Percentiles rank a stretch among this genome's conserved stretches.
phyloP scores from a whole-genome alignment of 2,888 invertebrate species.

The Ethmia dodecea region DNA sequence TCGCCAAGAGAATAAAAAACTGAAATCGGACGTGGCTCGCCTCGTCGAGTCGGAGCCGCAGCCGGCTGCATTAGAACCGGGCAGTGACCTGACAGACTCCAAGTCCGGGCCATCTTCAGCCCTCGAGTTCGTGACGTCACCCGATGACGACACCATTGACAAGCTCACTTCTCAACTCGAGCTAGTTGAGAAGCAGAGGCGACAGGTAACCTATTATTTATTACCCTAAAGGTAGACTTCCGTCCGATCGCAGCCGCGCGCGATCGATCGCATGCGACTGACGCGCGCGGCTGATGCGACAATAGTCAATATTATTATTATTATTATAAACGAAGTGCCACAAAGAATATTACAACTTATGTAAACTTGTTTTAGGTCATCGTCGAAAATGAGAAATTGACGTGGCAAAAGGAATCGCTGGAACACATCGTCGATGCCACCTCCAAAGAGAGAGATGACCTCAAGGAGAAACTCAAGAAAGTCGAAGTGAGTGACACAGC shows the following conservation, averaged over 20 bases:
- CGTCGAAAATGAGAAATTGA: conserved; percentile 63
- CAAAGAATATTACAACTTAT: no score
- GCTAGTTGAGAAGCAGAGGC: conserved; percentile 60
- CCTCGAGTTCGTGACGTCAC: conserved; percentile 66
- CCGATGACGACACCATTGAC: conserved; percentile 65
- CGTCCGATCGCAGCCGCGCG: no score
- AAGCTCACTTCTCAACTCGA: conserved; percentile 63
- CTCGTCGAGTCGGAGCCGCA: conserved; percentile 28
- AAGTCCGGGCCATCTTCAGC: conserved; percentile 49
- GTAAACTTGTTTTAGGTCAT: conserved; percentile 52
- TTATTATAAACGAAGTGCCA: no score
- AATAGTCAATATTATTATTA: not conserved
- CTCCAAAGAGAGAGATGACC: conserved; percentile 53
- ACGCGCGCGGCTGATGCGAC: no score
- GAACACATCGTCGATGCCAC: conserved; percentile 59
- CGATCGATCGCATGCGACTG: no score
- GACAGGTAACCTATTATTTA: no score
- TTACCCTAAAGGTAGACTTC: no score
- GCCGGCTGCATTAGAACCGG: conserved; percentile 27
- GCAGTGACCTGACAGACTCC: conserved; percentile 21
- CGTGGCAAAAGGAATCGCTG: conserved; percentile 66
- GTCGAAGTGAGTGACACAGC: conserved; percentile 52
- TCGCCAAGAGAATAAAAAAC: conserved; percentile 55
- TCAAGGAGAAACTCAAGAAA: conserved; percentile 51
- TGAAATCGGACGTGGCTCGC: conserved; percentile 44